These are phyloP conservation scores for Pseudorhombus dupliciocellatus DNA, from an alignment of 2,113 vertebrate genomes.

Conservation along the genomic window DNA sequence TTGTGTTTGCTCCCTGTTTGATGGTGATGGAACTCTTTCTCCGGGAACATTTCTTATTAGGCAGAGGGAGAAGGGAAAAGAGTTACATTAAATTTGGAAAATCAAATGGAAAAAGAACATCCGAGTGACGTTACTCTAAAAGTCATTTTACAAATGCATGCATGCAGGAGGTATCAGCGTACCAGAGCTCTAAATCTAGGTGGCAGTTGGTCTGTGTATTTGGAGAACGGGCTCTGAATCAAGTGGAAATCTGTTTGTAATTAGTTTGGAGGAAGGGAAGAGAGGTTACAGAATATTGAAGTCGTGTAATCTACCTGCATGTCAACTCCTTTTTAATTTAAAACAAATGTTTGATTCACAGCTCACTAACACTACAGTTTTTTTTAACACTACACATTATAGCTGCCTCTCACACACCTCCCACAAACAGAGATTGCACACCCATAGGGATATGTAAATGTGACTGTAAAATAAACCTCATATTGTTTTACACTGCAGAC, in stretches of 20 bases:
- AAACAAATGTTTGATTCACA: not conserved
- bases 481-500: conserved; percentile 15
- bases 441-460: conserved; percentile 40
- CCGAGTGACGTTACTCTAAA: conserved; percentile 27
- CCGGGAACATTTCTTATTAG: conserved; percentile 13
- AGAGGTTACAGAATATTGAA: conserved; percentile 12
- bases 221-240: not conserved
- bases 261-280: conserved; percentile 16
- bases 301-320: not conserved
- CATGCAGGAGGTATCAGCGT: conserved; percentile 33
- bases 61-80: conserved; percentile 24
- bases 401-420: conserved; percentile 5
- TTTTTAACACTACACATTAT: not conserved
- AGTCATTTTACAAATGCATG: conserved; percentile 12
- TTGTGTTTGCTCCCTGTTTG: conserved; percentile 18
- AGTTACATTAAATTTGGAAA: conserved; percentile 14
- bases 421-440: conserved; percentile 6
- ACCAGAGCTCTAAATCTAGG: not conserved
- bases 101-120: conserved; percentile 6
- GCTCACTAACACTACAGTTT: not conserved
- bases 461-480: conserved; percentile 34
- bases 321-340: not conserved
- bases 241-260: conserved; percentile 18
- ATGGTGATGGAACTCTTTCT: conserved; percentile 22
- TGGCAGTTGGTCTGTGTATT: not conserved